Percentiles rank a stretch among this genome's conserved stretches.
phyloP scores from a whole-genome alignment of 2,888 invertebrate genomes.

The Pteria penguin region DNA sequence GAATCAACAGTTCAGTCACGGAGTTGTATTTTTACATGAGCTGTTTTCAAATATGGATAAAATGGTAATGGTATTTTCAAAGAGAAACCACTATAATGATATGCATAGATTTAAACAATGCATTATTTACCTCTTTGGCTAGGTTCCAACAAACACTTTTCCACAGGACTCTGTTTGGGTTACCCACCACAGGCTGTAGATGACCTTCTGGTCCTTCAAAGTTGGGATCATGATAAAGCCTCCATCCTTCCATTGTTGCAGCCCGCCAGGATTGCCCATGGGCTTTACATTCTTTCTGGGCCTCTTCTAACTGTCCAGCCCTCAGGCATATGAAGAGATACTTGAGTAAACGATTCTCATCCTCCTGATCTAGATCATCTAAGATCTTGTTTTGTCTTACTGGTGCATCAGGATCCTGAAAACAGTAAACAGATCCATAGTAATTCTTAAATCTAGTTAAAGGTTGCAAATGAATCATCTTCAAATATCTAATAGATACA shows the following conservation, averaged over 20 bases:
- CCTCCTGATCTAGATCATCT: constrained; percentile 92
- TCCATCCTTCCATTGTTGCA: constrained; percentile 94
- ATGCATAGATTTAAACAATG: no score
- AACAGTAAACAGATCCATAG: no score
- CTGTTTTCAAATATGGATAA: no score
- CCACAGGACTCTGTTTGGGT: constrained; percentile 86
- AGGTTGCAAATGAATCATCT: no score
- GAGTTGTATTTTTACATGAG: no score
- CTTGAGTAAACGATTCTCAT: constrained; percentile 84
- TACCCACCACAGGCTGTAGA: constrained; percentile 87
- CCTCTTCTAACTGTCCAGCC: constrained; percentile 91
- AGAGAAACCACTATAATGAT: no score
- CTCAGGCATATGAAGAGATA: constrained; percentile 88
- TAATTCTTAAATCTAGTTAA: no score
- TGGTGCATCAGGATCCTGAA: constrained; percentile 93
- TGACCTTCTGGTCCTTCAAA: constrained; percentile 79
- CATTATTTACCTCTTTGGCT: constrained; percentile 80
- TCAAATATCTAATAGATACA: no score
- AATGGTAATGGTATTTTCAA: no score
- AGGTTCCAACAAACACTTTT: constrained; percentile 83
- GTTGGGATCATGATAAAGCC: constrained; percentile 91
- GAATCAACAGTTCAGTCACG: no score
- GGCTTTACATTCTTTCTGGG: constrained; percentile 89
- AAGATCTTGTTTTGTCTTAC: constrained; percentile 88
- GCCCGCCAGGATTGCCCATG: constrained; percentile 96